Percentiles rank a stretch among this genome's conserved stretches.
phyloP scores from a whole-genome alignment of 2,888 invertebrate genomes.

The Chorisops tibialis region DNA sequence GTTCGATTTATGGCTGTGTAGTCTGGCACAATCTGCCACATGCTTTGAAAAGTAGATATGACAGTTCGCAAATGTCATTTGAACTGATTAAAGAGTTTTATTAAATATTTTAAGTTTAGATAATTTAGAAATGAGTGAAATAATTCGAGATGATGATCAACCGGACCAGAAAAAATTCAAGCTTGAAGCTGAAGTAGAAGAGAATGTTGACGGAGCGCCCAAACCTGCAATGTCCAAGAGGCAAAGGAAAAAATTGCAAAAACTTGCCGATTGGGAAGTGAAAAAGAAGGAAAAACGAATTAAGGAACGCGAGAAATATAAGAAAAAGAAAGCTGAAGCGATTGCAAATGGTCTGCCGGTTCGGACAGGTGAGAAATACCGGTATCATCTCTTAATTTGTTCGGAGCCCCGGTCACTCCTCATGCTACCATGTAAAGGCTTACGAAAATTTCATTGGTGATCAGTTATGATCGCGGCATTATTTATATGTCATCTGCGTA shows the following conservation, averaged over 20 bases:
- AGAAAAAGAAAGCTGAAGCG: conserved; percentile 66
- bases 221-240: conserved; percentile 55
- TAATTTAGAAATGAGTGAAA: conserved; percentile 4
- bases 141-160: background rate
- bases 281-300: conserved; percentile 66
- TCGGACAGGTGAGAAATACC: conserved; percentile 47
- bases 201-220: background rate
- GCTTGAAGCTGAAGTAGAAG: background rate
- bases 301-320: conserved; percentile 68
- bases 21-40: too few relatives aligned
- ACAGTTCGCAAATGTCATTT: too few relatives aligned
- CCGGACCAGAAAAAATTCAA: background rate
- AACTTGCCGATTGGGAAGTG: conserved; percentile 70
- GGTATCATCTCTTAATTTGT: too few relatives aligned
- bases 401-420: too few relatives aligned
- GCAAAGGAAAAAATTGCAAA: conserved; percentile 65
- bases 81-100: too few relatives aligned
- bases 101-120: too few relatives aligned
- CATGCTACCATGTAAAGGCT: too few relatives aligned
- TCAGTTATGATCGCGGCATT: too few relatives aligned
- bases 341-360: conserved; percentile 67
- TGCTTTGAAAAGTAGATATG: too few relatives aligned
- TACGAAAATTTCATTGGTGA: too few relatives aligned
- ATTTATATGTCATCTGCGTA: too few relatives aligned
- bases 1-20: too few relatives aligned